These are phyloP conservation scores for Epizoanthus ramosus DNA, from an alignment of 92 coral and sea anemone species.

Conservation along the genomic window DNA sequence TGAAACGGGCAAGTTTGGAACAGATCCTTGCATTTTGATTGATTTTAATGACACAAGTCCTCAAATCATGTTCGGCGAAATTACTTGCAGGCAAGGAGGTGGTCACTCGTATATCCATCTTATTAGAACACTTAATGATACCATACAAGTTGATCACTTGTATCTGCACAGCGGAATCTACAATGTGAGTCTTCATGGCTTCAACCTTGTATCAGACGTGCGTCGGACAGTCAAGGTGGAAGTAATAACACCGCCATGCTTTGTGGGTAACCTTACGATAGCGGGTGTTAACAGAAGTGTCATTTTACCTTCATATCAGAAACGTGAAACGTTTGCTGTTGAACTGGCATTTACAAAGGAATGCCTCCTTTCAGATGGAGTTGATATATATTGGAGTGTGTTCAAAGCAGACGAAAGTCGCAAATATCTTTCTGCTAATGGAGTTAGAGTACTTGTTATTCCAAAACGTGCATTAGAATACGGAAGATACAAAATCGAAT, in stretches of 20 bases:
- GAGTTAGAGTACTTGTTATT: slow-evolving; percentile 7
- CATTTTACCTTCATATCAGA: neutral
- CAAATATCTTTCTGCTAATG: slow-evolving; percentile 7
- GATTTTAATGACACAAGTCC: slow-evolving; percentile 49
- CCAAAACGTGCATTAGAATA: slow-evolving; percentile 42
- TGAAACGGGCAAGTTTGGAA: slow-evolving; percentile 24
- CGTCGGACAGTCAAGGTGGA: slow-evolving; percentile 24
- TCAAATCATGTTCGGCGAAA: slow-evolving; percentile 42
- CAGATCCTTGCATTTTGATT: slow-evolving; percentile 57
- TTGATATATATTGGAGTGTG: slow-evolving; percentile 13
- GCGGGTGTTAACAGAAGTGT: slow-evolving; percentile 18
- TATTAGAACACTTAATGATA: neutral
- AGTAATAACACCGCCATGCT: slow-evolving; percentile 63
- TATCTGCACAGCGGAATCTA: slow-evolving; percentile 61
- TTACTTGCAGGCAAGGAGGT: slow-evolving; percentile 24
- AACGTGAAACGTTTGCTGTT: slow-evolving; percentile 30
- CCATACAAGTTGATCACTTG: slow-evolving; percentile 43
- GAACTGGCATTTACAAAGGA: slow-evolving; percentile 21
- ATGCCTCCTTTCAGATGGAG: slow-evolving; percentile 15
- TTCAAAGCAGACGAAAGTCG: slow-evolving; percentile 13
- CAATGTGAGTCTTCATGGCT: slow-evolving; percentile 48
- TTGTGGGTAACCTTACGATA: slow-evolving; percentile 51
- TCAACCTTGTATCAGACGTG: slow-evolving; percentile 64
- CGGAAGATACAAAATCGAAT: slow-evolving; percentile 51
- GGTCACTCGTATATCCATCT: neutral